These are phyloP conservation scores for Congeria kusceri DNA, from an alignment of 2,888 invertebrate species.

Conservation along the genomic window DNA sequence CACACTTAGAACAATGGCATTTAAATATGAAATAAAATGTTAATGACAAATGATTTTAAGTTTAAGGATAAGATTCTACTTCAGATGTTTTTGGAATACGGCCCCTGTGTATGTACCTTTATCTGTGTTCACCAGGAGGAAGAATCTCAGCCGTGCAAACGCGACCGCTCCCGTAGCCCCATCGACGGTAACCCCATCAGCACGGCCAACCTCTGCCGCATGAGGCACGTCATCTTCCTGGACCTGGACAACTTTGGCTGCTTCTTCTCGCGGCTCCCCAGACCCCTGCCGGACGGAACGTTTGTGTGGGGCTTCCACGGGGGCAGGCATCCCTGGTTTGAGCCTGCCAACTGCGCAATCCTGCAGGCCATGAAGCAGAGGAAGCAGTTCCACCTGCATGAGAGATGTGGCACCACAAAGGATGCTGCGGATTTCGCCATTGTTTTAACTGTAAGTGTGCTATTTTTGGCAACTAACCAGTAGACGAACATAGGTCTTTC, in stretches of 20 bases:
- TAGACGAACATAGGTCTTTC: no score
- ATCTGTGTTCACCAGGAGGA: no score
- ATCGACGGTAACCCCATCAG: constrained; percentile 15
- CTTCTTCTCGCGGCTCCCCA: constrained; percentile 69
- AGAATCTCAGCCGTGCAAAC: background rate
- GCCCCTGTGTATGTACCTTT: no score
- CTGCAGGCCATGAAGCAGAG: constrained; percentile 51
- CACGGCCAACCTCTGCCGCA: constrained; percentile 55
- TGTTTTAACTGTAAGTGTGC: constrained; percentile 72
- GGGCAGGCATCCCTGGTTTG: constrained; percentile 62
- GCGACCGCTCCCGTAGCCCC: constrained; percentile 43
- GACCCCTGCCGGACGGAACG: constrained; percentile 63
- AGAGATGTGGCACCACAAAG: constrained; percentile 69
- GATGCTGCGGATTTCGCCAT: constrained; percentile 78
- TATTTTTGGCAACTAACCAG: no score
- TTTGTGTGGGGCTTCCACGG: constrained; percentile 76
- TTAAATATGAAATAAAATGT: no score
- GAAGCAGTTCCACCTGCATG: constrained; percentile 64
- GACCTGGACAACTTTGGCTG: constrained; percentile 74
- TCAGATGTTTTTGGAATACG: no score
- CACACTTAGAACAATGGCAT: no score
- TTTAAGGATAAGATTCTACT: no score
- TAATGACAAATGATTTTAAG: no score
- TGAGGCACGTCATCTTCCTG: constrained; percentile 73
- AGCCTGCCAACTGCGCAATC: constrained; percentile 57